Evolutionary conservation across 2,113 vertebrate species (phyloP), one percentile per base, ranked within the genome.

Genomic region (Apodemus speciosus): DNA sequence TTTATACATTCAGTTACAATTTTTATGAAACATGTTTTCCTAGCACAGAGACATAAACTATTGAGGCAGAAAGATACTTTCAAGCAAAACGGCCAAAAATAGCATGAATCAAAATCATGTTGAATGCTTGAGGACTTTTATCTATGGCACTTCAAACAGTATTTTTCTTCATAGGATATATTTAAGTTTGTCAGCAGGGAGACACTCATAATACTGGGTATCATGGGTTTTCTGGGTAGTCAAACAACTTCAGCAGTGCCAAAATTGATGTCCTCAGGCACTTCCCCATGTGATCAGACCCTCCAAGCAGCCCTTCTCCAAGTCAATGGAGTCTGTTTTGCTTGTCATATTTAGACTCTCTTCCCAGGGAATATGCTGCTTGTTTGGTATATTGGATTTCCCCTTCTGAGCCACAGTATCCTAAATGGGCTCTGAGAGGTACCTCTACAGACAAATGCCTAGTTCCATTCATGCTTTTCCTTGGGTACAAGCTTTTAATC

Each of bases 1-100:
- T 64, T 66, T 84, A 76, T 62, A 49, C 32, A 72, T 68, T 71
- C 27, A 87, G 40, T 80, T 86, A 89, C 14, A 23, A 75, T 81
- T 92, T 95, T 71, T 93, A 83, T 89, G 89, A 87, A 96, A 93
- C 58, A 69, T 85, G 32, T 86, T 96, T 94, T 53, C 64, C 23
- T 79, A 58, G 51, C 64, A 53, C 35, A 86, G 84, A 38, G 56
- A 75, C 68, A 96, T 93, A 84, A 95, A 92, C 62, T 72, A 20
- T 64, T 46, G 46, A 89, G 30, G 69, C 15, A 60, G 73, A 86
- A 93, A 92, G 56, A 58, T 21, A 71, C n/a, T 51, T 86, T 56
- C 76, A 25, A 92, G 43, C 13, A 73, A 95, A 95, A 89, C 4
- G 9, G 51, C 46, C 40, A 89, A 86, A 90, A 58, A 40, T 2